Evolutionary conservation across 37 sponge, comb jelly and placozoan species (phyloP).

Genomic region (Oscarella lobularis): DNA sequence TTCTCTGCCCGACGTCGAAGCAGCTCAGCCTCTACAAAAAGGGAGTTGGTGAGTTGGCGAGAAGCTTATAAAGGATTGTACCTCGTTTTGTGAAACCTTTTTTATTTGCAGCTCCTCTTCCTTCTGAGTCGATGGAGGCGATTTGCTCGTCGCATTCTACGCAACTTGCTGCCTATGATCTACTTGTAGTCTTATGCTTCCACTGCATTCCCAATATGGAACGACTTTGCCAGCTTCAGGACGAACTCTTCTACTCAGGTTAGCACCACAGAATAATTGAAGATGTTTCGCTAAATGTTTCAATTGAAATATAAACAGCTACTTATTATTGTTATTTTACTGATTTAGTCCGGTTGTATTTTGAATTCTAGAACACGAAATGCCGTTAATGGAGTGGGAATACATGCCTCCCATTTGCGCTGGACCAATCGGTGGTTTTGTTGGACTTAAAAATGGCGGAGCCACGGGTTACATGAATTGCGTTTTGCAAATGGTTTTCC

Average conservation of each 20-base stretch:
- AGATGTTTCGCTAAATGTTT: too few relatives aligned
- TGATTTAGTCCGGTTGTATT: not conserved
- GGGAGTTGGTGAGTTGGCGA: not conserved
- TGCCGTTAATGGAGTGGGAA: conserved; percentile 65
- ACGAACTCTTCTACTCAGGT: conserved; percentile 60
- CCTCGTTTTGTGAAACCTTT: not conserved
- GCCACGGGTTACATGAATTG: conserved; percentile 98
- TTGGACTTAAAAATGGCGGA: conserved; percentile 94
- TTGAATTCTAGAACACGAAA: not conserved
- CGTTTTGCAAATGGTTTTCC: conserved; percentile 72
- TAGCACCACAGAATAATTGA: not conserved
- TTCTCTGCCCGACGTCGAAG: not conserved
- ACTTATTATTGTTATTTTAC: not conserved
- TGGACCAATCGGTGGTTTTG: conserved; percentile 70
- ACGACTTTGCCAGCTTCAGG: conserved; percentile 28
- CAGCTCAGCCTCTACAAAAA: not conserved
- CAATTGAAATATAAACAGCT: too few relatives aligned
- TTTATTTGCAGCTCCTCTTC: not conserved
- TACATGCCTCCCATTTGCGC: conserved; percentile 72
- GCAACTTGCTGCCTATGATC: conserved; percentile 44
- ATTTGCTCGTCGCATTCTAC: not conserved
- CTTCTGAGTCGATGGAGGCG: not conserved
- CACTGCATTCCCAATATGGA: conserved; percentile 51
- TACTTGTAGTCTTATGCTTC: conserved; percentile 62
- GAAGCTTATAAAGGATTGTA: not conserved